Conservation (phyloP, 2,797 vertebrate genomes). For the Dallia pectoralis region DNA sequence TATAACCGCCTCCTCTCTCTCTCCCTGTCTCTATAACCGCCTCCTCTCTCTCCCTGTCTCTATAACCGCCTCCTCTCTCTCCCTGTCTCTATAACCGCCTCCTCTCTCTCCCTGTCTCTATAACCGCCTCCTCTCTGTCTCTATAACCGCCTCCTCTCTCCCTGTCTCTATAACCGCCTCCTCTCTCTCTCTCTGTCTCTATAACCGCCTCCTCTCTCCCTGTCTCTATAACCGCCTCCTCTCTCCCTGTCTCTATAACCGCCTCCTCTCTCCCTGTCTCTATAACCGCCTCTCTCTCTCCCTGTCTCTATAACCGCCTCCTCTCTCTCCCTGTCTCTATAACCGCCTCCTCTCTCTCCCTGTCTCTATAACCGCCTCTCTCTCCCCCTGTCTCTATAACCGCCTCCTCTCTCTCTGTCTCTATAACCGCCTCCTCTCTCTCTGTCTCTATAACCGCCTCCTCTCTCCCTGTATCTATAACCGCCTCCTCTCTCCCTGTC, state of each 20-base stretch:
- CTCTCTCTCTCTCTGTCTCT: no score
- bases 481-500: not conserved
- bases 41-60: not conserved
- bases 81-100: not conserved
- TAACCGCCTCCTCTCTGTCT: not conserved
- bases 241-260: no score
- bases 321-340: no score
- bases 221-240: not conserved
- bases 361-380: not conserved
- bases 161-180: no score
- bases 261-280: not conserved
- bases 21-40: not conserved
- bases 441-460: no score
- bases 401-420: not conserved
- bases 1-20: no score
- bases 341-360: not conserved
- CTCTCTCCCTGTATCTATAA: no score
- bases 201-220: no score
- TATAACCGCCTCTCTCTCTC: no score
- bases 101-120: not conserved
- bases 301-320: not conserved
- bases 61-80: no score
- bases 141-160: not conserved
- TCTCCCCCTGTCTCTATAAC: not conserved
- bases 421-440: no score